These are phyloP conservation scores for Pogonus chalceus DNA, from an alignment of 1,140 invertebrate species.

Conservation along the genomic window DNA sequence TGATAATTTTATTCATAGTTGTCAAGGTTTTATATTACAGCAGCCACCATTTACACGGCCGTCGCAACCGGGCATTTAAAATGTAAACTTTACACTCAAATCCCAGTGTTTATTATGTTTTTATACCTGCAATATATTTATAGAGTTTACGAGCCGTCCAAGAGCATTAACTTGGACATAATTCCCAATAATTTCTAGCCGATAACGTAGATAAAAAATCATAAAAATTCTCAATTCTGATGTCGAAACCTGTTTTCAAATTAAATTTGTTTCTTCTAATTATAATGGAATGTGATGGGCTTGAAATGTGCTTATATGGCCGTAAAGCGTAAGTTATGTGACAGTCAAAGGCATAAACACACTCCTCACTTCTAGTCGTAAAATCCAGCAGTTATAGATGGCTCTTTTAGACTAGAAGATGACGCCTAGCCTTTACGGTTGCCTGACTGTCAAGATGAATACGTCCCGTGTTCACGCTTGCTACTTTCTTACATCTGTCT, in stretches of 20 bases:
- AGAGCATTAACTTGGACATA: background rate
- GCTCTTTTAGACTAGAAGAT: background rate
- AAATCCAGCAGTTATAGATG: background rate
- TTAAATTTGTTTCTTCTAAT: slow-evolving; percentile 8
- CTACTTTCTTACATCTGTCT: too few relatives aligned
- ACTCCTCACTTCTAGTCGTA: slow-evolving; percentile 2
- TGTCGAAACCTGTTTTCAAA: background rate
- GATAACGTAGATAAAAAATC: slow-evolving; percentile 1
- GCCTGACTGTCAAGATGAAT: too few relatives aligned
- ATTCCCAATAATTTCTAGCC: slow-evolving; percentile 2
- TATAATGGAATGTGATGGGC: slow-evolving; percentile 5
- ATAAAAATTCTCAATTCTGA: background rate
- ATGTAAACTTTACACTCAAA: background rate
- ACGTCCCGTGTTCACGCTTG: too few relatives aligned
- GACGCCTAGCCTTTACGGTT: background rate
- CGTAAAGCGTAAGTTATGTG: slow-evolving; percentile 3
- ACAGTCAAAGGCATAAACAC: background rate
- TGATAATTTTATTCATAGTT: slow-evolving; percentile 1
- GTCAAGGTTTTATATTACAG: background rate
- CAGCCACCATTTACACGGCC: background rate
- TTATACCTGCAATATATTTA: slow-evolving; percentile 1
- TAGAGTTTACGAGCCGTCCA: background rate
- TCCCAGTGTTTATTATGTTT: slow-evolving; percentile 4
- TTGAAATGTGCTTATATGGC: slow-evolving; percentile 5
- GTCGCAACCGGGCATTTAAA: background rate